Base-by-base conservation (phyloP, 2,797 vertebrate species). In the Moxostoma hubbsi region DNA sequence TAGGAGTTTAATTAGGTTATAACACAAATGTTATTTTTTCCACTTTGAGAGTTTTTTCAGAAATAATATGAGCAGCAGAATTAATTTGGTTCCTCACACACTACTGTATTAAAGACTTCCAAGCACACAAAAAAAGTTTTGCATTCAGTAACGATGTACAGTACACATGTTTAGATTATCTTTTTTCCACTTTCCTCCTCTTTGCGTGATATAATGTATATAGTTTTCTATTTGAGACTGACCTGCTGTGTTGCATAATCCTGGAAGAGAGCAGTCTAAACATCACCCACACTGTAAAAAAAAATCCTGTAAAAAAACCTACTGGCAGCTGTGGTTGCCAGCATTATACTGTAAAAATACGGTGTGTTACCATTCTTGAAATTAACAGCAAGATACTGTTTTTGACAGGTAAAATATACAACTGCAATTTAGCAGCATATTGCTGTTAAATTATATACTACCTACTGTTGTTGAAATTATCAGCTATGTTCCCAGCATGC, bases 161-260 rank as follows among this genome's bases (percentile, higher is more conserved):
- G 70, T 50, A 18, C 58, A 47, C 78, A 84, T 46, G 57, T 85
- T 73, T 72, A 51, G 49, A 66, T 46, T 63, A 24, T 69, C 66
- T 63, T 53, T 70, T 70, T 15, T 1, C 45, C 50, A 45, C 59
- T 74, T 57, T 46, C 2, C 18, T 58, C 9, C 47, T 80, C 50
- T 68, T 65, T 15, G 11, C 6, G 11, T 1, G 36, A 50, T 68
- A n/a, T 77, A 62, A 65, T 69, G 62, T 73, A 66, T 57, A 73
- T 9, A 72, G 57, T 62, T 16, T 65, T 15, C 58, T 53, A 7
- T 65, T 10, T 45, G 58, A 79, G 18, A 69, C 49, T 53, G 57
- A 77, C 64, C 77, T 70, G 82, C 54, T 24, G 64, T 55, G 13
- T 77, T 81, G 66, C 63, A 57, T 74, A 77, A 85, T 81, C 68